Base-by-base conservation (phyloP, 2,797 vertebrate species). In the Centropyge bicolor region DNA sequence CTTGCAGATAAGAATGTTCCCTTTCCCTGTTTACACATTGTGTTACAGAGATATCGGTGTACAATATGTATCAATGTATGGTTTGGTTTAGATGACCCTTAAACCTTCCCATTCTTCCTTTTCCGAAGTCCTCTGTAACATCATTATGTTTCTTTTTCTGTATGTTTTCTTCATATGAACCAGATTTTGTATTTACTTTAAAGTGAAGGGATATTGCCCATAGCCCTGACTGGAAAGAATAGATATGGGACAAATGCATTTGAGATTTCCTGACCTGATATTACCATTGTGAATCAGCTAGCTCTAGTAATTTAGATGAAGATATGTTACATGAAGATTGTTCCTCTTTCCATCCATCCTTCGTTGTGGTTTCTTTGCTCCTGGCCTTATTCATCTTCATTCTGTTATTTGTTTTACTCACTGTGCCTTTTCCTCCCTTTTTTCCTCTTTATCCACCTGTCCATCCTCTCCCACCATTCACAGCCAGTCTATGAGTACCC, bases 401-500 rank as follows among this genome's bases (percentile, higher is more conserved):
- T 56, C 20, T 31, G 8, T 46, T 19, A 49, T 41, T 20, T 68
- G n/a, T 70, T 67, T 16, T 3, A 12, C 36, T 71, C 20, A 27
- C 31, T 55, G 9, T 38, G 45, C n/a, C 45, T 24, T 16, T 31
- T 36, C 20, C 4, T 12, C 55, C 22, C 12, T 2, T 36, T 24
- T 52, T 31, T 40, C 35, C 63, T 13, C 35, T 31, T 20, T 22
- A n/a, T 51, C 59, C 20, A 35, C 69, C 65, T 49, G 68, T 68
- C 38, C 57, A 27, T 71, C 57, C 9, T 46, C 31, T 56, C 41
- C 54, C 52, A 19, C 57, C 24, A 10, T 89, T 82, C 51, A 1
- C 88, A 98, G 97, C 80, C 91, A 95, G 68, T 96, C 95, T 4
- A 90, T 97, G 83, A 96, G 95, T 2, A 86, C 88, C 12, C 96